These are phyloP conservation scores for Drosophila pegasa DNA, from an alignment of 2,888 invertebrate species.

Conservation along the genomic window DNA sequence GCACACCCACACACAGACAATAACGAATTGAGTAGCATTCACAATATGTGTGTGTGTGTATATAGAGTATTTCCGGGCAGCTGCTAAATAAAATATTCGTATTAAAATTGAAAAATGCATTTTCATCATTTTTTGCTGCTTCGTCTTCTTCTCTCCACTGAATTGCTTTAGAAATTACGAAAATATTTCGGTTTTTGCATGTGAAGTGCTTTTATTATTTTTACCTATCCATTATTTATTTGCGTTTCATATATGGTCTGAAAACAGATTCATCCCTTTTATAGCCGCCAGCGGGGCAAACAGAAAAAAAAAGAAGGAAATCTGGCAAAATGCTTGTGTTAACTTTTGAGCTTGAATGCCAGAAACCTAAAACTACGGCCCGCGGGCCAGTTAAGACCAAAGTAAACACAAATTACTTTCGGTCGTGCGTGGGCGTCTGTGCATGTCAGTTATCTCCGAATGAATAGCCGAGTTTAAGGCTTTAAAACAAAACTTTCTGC, in stretches of 20 bases:
- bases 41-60: conserved; percentile 41
- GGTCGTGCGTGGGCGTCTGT: background rate
- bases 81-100: conserved; percentile 68
- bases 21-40: conserved; percentile 35
- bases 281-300: conserved; percentile 30
- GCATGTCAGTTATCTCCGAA: conserved; percentile 7
- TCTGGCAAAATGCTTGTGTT: conserved; percentile 40
- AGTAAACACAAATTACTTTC: conserved; percentile 55
- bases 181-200: conserved; percentile 37
- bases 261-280: conserved; percentile 32
- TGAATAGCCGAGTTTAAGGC: conserved; percentile 1
- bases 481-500: conserved; percentile 8
- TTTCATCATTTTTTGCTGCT: conserved; percentile 24
- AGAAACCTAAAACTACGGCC: conserved; percentile 68
- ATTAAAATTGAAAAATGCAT: conserved; percentile 61
- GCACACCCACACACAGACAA: conserved; percentile 3
- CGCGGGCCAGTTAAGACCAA: conserved; percentile 36
- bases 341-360: conserved; percentile 57
- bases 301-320: background rate
- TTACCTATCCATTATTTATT: conserved; percentile 28
- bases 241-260: conserved; percentile 15
- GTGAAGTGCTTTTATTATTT: conserved; percentile 37
- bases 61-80: conserved; percentile 38
- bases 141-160: background rate
- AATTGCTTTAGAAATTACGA: conserved; percentile 53